phyloP scores from a whole-genome alignment of 2,113 vertebrate genomes.

The Nyctibius bracteatus region DNA sequence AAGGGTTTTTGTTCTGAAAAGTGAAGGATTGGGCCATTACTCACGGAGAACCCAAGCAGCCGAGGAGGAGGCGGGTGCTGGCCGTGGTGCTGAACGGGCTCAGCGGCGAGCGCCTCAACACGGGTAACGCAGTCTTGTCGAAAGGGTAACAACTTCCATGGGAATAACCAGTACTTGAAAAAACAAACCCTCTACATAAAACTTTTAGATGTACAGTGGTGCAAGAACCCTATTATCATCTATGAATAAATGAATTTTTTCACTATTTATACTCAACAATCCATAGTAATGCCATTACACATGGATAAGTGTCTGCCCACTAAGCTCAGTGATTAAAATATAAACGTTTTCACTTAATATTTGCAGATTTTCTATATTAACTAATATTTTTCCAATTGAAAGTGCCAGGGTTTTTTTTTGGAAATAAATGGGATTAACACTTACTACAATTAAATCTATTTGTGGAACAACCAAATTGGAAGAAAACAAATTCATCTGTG shows the following conservation, averaged over 20 bases:
- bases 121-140: rapidly evolving
- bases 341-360: conserved; percentile 2
- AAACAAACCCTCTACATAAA: rapidly evolving
- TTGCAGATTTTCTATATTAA: not conserved
- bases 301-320: not conserved
- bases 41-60: rapidly evolving
- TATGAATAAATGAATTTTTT: not conserved
- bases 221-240: not conserved
- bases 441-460: conserved; percentile 10
- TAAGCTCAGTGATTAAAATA: not conserved
- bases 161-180: rapidly evolving
- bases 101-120: rapidly evolving
- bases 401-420: not conserved
- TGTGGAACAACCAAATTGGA: not conserved
- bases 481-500: not conserved
- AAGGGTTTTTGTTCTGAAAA: not conserved
- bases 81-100: not conserved
- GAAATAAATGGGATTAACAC: not conserved
- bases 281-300: not conserved
- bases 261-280: not conserved
- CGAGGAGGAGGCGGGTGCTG: not conserved
- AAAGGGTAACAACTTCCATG: rapidly evolving
- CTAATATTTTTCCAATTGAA: not conserved
- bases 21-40: rapidly evolving
- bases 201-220: not conserved